Evolutionary conservation across 2,797 vertebrate species (phyloP).

Genomic region (Tokudaia tokunoshimensis): DNA sequence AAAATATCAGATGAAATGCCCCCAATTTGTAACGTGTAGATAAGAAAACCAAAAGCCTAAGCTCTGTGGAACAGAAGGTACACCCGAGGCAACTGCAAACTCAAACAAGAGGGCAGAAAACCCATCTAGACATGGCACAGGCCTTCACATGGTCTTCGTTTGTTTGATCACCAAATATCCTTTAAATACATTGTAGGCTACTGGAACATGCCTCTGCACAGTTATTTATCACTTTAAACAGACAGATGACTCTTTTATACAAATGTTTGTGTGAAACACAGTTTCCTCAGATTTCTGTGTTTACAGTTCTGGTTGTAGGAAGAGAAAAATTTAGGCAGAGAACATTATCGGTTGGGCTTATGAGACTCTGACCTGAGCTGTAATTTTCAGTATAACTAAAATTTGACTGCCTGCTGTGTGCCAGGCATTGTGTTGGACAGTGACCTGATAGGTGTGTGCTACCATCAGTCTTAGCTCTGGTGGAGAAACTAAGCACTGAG

Average conservation of each 20-base stretch:
- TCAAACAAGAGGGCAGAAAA: constrained; percentile 36
- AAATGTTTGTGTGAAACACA: background rate
- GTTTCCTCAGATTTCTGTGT: background rate
- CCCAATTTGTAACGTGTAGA: background rate
- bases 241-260: background rate
- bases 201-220: background rate
- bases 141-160: background rate
- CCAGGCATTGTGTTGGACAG: background rate
- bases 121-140: background rate
- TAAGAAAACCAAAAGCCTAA: constrained; percentile 50
- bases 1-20: constrained; percentile 34
- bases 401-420: background rate
- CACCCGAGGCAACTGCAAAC: background rate
- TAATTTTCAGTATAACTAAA: background rate
- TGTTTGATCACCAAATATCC: background rate
- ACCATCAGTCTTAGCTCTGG: background rate
- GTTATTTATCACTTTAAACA: background rate
- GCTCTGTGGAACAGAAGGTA: background rate
- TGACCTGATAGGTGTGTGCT: background rate
- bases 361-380: background rate
- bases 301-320: background rate
- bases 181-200: background rate
- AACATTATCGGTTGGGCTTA: background rate
- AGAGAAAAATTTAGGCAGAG: background rate
- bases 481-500: background rate